A percentile compares a stretch with the other conserved stretches of the same genome.
Evolutionary conservation across 2,113 vertebrate species (phyloP).

Genomic region (Tauraco erythrolophus): DNA sequence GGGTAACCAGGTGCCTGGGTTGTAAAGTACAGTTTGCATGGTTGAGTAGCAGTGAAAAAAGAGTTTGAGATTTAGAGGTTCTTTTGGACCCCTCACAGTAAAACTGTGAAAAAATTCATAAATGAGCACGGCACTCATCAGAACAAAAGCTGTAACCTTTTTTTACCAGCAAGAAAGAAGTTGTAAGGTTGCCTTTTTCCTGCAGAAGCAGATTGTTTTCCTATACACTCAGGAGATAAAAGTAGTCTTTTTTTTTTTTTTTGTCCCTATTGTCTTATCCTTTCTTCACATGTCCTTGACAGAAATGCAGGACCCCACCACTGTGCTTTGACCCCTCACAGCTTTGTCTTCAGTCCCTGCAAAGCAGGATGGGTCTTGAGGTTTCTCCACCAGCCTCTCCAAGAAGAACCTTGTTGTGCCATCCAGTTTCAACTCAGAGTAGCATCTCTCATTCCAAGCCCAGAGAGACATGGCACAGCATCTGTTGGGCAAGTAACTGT

Average conservation of each 20-base stretch:
- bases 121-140: not conserved
- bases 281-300: not conserved
- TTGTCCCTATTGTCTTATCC: not conserved
- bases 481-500: not conserved
- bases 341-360: not conserved
- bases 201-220: not conserved
- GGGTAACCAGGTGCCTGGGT: not conserved
- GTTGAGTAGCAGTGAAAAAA: not conserved
- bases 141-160: not conserved
- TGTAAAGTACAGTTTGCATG: not conserved
- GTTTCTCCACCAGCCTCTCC: not conserved
- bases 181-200: not conserved
- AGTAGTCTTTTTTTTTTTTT: not conserved
- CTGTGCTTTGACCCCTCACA: not conserved
- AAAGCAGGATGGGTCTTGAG: not conserved
- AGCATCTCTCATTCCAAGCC: not conserved
- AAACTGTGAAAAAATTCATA: not conserved
- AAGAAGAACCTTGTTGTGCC: not conserved
- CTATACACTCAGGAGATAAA: not conserved
- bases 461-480: not conserved
- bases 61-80: not conserved
- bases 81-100: not conserved
- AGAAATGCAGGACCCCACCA: not conserved
- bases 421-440: not conserved
- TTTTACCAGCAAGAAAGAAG: not conserved